A percentile compares a stretch with the other conserved stretches of the same genome.
These are phyloP conservation scores for Ornithoptera priamus DNA, from an alignment of 2,888 invertebrate genomes.

Conservation along the genomic window DNA sequence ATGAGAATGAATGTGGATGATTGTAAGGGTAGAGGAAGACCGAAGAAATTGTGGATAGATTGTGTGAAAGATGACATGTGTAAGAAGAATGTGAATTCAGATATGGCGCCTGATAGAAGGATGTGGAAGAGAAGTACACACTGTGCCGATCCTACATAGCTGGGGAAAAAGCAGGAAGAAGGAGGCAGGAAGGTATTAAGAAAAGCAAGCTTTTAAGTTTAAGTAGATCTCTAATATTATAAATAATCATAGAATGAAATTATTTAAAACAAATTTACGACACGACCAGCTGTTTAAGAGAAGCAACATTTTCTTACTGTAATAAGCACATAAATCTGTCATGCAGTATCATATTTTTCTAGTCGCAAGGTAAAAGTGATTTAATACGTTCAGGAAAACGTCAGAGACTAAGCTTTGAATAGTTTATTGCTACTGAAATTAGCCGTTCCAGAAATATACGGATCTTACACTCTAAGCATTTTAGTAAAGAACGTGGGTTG, in stretches of 20 bases:
- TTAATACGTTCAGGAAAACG: conserved; percentile 27
- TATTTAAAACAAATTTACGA: conserved; percentile 17
- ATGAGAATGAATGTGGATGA: too few relatives aligned
- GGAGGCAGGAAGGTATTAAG: not conserved
- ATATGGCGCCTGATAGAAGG: too few relatives aligned
- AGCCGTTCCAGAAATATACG: conserved; percentile 5
- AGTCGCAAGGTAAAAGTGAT: conserved; percentile 25
- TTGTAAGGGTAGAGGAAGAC: too few relatives aligned
- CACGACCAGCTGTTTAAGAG: conserved; percentile 28
- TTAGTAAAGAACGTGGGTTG: not conserved
- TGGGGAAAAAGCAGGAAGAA: too few relatives aligned
- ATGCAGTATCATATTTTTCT: conserved; percentile 29
- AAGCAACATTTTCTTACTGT: conserved; percentile 25
- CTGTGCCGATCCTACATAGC: too few relatives aligned
- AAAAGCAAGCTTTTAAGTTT: not conserved
- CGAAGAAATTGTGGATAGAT: too few relatives aligned
- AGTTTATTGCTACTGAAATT: conserved; percentile 26
- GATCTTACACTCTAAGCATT: not conserved
- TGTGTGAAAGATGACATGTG: too few relatives aligned
- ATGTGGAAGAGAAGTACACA: too few relatives aligned
- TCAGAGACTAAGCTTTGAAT: conserved; percentile 28
- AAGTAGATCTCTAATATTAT: not conserved
- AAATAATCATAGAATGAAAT: not conserved
- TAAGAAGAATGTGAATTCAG: too few relatives aligned
- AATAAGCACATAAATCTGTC: conserved; percentile 29